phyloP scores from a whole-genome alignment of 2,888 invertebrate genomes.

The Dilophus febrilis region DNA sequence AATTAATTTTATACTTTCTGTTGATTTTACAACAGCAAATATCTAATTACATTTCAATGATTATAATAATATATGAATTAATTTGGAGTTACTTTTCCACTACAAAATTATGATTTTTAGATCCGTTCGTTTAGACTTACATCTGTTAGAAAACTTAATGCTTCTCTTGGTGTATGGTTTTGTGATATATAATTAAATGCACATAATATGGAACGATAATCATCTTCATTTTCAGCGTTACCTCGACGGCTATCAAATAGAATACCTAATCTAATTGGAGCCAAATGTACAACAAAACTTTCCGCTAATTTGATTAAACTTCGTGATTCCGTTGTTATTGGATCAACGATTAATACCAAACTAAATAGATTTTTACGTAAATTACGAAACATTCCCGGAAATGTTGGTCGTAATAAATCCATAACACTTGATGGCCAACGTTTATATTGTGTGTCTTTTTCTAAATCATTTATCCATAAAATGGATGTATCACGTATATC shows the following conservation, averaged over 20 bases:
- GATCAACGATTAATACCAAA: constrained; percentile 73
- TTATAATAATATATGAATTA: neutral
- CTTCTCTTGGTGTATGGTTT: constrained; percentile 55
- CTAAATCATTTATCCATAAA: constrained; percentile 89
- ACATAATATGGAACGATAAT: constrained; percentile 66
- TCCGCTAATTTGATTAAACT: constrained; percentile 73
- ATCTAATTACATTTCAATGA: constrained; percentile 24
- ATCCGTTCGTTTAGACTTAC: constrained; percentile 33
- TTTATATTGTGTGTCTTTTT: constrained; percentile 71
- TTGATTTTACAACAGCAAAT: constrained; percentile 34
- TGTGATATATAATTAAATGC: constrained; percentile 82
- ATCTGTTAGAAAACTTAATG: constrained; percentile 71
- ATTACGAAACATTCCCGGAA: constrained; percentile 91
- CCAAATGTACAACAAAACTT: constrained; percentile 78
- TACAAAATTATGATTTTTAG: neutral
- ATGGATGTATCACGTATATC: constrained; percentile 89
- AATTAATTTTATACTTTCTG: constrained; percentile 39
- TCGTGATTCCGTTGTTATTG: constrained; percentile 46
- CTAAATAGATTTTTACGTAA: constrained; percentile 73
- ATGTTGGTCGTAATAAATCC: constrained; percentile 88
- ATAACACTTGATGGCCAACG: constrained; percentile 80
- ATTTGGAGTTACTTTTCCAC: neutral
- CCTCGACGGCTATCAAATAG: constrained; percentile 47
- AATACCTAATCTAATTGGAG: constrained; percentile 78
- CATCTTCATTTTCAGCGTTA: constrained; percentile 43